These are phyloP conservation scores for Melanaphis sacchari DNA, from an alignment of 1,140 invertebrate genomes.

Conservation along the genomic window DNA sequence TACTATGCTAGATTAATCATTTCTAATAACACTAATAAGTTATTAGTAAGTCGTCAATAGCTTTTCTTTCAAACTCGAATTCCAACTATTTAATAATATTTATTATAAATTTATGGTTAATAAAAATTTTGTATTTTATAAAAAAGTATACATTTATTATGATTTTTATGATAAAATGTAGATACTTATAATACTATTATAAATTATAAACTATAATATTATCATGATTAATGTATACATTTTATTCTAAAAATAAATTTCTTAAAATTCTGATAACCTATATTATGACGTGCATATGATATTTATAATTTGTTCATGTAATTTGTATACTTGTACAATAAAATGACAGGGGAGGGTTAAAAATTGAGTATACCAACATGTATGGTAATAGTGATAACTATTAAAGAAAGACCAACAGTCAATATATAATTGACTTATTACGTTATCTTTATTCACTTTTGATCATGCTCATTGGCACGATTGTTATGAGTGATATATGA, in stretches of 20 bases:
- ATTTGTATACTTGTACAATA: no score
- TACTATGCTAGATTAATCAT: not conserved
- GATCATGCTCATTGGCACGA: not conserved
- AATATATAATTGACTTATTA: not conserved
- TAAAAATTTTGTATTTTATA: not conserved
- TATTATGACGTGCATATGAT: conserved; percentile 6
- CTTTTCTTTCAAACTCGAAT: not conserved
- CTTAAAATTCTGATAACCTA: conserved; percentile 16
- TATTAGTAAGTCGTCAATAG: not conserved
- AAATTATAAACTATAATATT: not conserved
- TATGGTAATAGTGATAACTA: not conserved
- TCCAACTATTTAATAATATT: not conserved
- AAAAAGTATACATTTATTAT: not conserved
- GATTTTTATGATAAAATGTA: not conserved
- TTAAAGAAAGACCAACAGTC: not conserved
- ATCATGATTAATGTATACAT: not conserved
- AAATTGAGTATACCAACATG: not conserved
- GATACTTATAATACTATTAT: not conserved
- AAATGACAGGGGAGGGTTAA: not conserved
- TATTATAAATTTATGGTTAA: not conserved
- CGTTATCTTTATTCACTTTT: not conserved
- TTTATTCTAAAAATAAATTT: not conserved
- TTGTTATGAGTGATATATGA: not conserved
- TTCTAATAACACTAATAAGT: not conserved
- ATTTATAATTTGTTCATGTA: not conserved